Evolutionary conservation across 2,113 vertebrate genomes (phyloP), one percentile per base, ranked within the genome.

Genomic region (Cyprinodon tularosa): DNA sequence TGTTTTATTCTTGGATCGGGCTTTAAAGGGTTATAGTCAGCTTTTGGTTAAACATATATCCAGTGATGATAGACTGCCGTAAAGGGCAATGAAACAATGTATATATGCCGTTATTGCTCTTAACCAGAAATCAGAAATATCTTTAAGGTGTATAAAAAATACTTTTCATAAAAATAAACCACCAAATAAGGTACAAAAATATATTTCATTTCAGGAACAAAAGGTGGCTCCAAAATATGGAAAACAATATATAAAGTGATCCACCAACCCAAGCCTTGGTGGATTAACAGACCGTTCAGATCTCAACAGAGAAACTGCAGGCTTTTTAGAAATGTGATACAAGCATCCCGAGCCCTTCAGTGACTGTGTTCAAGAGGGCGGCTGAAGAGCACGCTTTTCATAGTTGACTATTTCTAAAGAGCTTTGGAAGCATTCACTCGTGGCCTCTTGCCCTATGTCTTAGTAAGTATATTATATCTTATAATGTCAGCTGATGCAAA

Each of bases 371-470:
- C 62, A 78, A 85, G 82, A 85, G 86, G 84, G 84, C 83, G 72
- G 78, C 81, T 68, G 83, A 88, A 88, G 85, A 83, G 82, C 74
- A 76, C 68, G 71, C 83, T 77, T 87, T 89, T 92, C 87, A 90
- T 86, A 87, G 89, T 78, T 89, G 89, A 84, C 90, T 75, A 89
- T 82, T 85, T 88, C 85, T 86, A 84, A 93, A 93, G 85, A 90
- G 88, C 89, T 81, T 6, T 20, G 77, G 69, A 89, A 83, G 71
- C 37, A 45, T 84, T 90, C 20, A 68, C 84, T 74, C 71, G 0
- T 80, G 78, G 85, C 86, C 87, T 84, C 88, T 83, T 78, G 85
- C 74, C 82, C 86, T 1, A 3, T 62, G 85, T 76, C 78, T 92
- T 86, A 87, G 80, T 76, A 74, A 85, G 82, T 77, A 79, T 77